These are phyloP conservation scores for Mirza zaza DNA, from an alignment of 2,113 vertebrate species.

Conservation along the genomic window DNA sequence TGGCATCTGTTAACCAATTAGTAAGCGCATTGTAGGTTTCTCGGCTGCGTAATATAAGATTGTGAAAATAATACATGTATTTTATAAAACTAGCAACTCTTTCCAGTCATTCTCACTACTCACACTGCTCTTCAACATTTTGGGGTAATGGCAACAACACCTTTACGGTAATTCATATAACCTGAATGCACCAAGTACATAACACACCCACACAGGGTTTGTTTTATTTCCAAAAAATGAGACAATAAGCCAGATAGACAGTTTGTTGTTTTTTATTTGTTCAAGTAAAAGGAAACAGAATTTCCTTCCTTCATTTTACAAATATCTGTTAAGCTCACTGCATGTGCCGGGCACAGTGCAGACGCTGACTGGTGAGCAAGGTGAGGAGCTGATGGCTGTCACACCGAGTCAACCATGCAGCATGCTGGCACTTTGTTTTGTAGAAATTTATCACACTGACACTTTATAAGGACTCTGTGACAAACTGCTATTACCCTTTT, in stretches of 20 bases:
- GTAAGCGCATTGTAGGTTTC: slow-evolving; percentile 90
- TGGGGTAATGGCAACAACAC: background rate
- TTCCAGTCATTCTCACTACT: slow-evolving; percentile 18
- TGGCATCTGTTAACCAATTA: slow-evolving; percentile 89
- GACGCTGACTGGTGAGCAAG: too few relatives aligned
- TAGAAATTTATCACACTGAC: background rate
- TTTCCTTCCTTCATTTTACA: background rate
- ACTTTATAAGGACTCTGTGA: background rate
- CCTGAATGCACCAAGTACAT: rapidly evolving
- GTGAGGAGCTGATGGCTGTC: too few relatives aligned
- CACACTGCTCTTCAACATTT: background rate
- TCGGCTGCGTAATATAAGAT: slow-evolving; percentile 82
- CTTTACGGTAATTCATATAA: background rate
- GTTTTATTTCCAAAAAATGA: background rate
- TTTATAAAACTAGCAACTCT: slow-evolving; percentile 74
- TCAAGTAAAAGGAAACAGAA: background rate
- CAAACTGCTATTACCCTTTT: background rate
- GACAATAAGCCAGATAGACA: background rate
- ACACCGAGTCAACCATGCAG: rapidly evolving
- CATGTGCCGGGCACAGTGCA: too few relatives aligned
- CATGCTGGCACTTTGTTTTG: rapidly evolving
- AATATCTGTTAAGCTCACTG: background rate
- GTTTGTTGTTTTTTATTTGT: background rate
- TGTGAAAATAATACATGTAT: slow-evolving; percentile 72
- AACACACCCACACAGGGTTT: background rate